Percentiles rank a stretch among this genome's conserved stretches.
These are phyloP conservation scores for Cenopis cana DNA, from an alignment of 2,888 invertebrate species.

Conservation along the genomic window DNA sequence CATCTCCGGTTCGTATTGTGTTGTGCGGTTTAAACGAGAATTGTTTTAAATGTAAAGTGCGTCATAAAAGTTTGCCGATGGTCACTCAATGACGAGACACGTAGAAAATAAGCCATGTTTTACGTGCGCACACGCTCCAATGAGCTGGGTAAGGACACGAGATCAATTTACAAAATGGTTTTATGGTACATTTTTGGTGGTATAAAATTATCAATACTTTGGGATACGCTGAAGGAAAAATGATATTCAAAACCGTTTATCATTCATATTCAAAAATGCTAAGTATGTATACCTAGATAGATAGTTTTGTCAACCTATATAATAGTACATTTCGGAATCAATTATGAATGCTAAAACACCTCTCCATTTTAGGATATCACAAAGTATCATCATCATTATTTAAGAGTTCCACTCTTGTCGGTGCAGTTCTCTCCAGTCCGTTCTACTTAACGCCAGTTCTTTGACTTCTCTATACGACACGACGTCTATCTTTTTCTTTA, in stretches of 20 bases:
- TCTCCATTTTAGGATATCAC: neutral
- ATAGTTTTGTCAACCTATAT: too few species aligned
- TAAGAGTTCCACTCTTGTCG: too few species aligned
- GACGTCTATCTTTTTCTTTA: too few species aligned
- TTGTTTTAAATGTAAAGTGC: constrained; percentile 28
- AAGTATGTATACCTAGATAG: too few species aligned
- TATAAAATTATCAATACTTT: neutral
- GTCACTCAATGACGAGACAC: constrained; percentile 32
- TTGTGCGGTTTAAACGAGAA: constrained; percentile 1
- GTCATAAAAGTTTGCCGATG: constrained; percentile 29
- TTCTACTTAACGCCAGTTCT: too few species aligned
- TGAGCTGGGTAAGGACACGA: constrained; percentile 16
- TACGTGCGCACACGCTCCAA: constrained; percentile 40
- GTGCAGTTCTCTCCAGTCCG: too few species aligned
- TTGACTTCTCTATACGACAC: too few species aligned
- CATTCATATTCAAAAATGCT: too few species aligned
- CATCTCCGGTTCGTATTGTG: constrained; percentile 13
- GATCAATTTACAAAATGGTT: constrained; percentile 33
- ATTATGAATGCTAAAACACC: neutral
- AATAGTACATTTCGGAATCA: too few species aligned
- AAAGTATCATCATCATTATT: neutral
- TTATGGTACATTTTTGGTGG: constrained; percentile 3
- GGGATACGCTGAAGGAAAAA: neutral
- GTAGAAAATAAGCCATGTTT: constrained; percentile 39
- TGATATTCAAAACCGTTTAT: too few species aligned